Conservation (phyloP, 2,113 vertebrate genomes). For the Callospermophilus lateralis region DNA sequence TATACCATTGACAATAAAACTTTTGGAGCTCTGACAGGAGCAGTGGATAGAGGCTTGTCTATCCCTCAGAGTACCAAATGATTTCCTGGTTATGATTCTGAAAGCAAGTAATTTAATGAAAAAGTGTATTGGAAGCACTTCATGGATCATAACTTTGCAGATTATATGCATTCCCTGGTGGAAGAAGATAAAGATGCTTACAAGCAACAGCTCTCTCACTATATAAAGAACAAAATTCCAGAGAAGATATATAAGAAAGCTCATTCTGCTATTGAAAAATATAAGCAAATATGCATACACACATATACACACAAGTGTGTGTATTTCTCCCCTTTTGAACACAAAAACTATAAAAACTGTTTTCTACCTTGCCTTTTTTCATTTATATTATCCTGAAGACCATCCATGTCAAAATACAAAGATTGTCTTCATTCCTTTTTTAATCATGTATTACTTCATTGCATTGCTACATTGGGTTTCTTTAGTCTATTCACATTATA, state of each 20-base stretch:
- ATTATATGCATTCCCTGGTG: background rate
- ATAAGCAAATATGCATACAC: background rate
- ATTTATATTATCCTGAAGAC: background rate
- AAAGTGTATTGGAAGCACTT: background rate
- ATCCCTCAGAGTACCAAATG: background rate
- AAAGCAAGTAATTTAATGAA: background rate
- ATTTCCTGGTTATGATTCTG: background rate
- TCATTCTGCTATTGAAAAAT: background rate
- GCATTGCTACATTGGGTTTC: background rate
- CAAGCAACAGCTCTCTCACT: background rate
- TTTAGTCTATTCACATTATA: slow-evolving; percentile 12
- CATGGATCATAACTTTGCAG: background rate
- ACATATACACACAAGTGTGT: background rate
- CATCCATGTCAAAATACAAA: background rate
- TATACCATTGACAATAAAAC: background rate
- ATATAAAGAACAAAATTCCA: background rate
- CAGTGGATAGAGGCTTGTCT: background rate
- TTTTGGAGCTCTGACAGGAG: background rate
- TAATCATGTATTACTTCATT: background rate
- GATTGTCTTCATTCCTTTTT: background rate
- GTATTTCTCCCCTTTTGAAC: slow-evolving; percentile 10
- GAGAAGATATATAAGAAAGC: background rate
- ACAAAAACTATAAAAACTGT: background rate
- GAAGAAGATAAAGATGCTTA: background rate
- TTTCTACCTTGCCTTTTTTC: slow-evolving; percentile 5